A percentile compares a stretch with the other conserved stretches of the same genome.
phyloP scores from a whole-genome alignment of 2,888 invertebrate genomes.

The Adela reaumurella region DNA sequence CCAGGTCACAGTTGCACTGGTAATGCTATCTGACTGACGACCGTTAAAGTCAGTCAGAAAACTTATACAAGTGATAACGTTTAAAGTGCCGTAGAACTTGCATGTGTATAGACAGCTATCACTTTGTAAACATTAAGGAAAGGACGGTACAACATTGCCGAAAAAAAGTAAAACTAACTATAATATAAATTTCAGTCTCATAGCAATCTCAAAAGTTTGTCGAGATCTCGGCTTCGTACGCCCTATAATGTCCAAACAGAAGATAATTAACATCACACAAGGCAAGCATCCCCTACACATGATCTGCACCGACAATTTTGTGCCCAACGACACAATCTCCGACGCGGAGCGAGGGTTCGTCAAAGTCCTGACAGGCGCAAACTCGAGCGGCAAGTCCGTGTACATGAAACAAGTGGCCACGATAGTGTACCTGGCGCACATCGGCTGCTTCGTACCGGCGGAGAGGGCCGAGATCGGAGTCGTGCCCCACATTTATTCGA shows the following conservation, averaged over 20 bases:
- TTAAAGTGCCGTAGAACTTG: no score
- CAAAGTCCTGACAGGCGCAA: slow-evolving; percentile 84
- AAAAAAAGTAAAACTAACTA: no score
- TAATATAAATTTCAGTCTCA: slow-evolving; percentile 42
- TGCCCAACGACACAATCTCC: slow-evolving; percentile 69
- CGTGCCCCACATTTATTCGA: slow-evolving; percentile 69
- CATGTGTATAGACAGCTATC: no score
- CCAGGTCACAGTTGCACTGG: no score
- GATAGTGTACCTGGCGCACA: slow-evolving; percentile 80
- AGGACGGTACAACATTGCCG: no score
- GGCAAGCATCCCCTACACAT: slow-evolving; percentile 80
- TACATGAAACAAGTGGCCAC: slow-evolving; percentile 81
- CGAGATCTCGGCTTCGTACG: slow-evolving; percentile 63
- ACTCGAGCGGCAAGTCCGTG: slow-evolving; percentile 89
- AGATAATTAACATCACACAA: slow-evolving; percentile 57
- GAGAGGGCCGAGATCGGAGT: slow-evolving; percentile 66
- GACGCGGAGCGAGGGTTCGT: slow-evolving; percentile 54
- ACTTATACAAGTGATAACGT: no score
- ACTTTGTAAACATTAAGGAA: no score
- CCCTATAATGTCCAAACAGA: slow-evolving; percentile 57
- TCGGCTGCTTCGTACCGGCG: slow-evolving; percentile 89
- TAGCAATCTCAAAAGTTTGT: slow-evolving; percentile 64
- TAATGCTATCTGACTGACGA: no score
- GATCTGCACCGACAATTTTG: slow-evolving; percentile 60
- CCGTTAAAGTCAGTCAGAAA: no score